Evolutionary conservation across 53 echinoderm and acorn worm species (phyloP), one percentile per base, ranked within the genome.

Genomic region (Holothuria scabra): DNA sequence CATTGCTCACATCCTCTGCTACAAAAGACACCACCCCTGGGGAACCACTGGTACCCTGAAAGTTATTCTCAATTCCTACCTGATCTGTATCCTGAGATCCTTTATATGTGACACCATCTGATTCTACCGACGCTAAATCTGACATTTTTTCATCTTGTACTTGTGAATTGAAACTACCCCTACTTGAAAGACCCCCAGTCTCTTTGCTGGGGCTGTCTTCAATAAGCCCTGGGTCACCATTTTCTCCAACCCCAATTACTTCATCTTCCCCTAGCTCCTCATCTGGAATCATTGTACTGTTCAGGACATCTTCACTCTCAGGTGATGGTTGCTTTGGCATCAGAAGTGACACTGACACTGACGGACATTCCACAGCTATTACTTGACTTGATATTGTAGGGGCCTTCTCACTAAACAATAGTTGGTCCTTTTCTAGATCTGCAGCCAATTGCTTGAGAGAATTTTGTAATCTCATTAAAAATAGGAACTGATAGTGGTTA

Each of bases 401-500:
- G 29, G 83, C 76, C 35, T 82, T 90, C 56, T 83, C 57, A 28
- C 74, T 70, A 67, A 90, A 94, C 83, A 97, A 84, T 34, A 81
- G 61, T 52, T 97, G 93, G 76, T 97, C 97, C 13, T 59, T 86
- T 55, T 97, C 92, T 25, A 97, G 74, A 30, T 92, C 90, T 37
- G 84, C 46, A 46, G 86, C 33, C 29, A 97, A 83, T 25, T 38
- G 46, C 72, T 93, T 91, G 21, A 97, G 63, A 24, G 97, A 92
- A 65, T 94, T 88, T 66, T 93, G 94, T 24, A 97, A 89, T 32
- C 97, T 85, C 32, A 97, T 92, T 26, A 97, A 80, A 57, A 97
- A 97, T 28, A 97, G 83, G 57, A 95, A 84, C 89, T 95, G 97
- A 60, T 97, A 97, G 83, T 97, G 97, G 82, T 97, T 92, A 26